Evolutionary conservation across 2,888 invertebrate genomes (phyloP), one percentile per base, ranked within the genome.

Genomic region (Drosophila histrio): DNA sequence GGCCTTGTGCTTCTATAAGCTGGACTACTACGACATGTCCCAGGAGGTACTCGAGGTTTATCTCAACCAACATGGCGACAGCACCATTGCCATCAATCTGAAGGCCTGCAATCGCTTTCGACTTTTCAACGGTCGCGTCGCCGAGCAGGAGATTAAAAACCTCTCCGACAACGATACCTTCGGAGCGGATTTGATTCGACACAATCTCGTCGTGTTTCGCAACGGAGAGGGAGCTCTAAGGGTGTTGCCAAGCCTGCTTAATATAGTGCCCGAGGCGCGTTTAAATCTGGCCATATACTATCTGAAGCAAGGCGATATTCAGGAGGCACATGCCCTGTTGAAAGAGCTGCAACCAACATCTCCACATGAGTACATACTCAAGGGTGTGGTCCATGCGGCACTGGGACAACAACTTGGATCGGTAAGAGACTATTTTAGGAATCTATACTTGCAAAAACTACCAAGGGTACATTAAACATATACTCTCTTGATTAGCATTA

Each of bases 1-100:
- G 60, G 99, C 99, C 0, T 92, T 99, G 13, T 99, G 99, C 90
- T 99, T 99, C 92, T 99, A 99, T 92, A 99, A 99, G 91, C 92
- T 99, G 87, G 99, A 99, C 92, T 99, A 98, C 91, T 99, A 98
- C 90, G 99, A 99, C 91, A 98, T 98, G 44, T 98, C 99, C 0
- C 98, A 99, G 92, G 99, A 99, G 92, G 97, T 98, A n/a, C 93
- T 99, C 11, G 96, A 97, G 19, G 95, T 97, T 19, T 99, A 99
- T 91, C 93, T 99, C 52, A 96, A 97, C 65, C 96, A 96, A 89
- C 96, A 95, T 91, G 95, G 97, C 2, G 98, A 98, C 83, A 99
- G 99, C 69, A 97, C 98, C 0, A 96, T 98, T 64, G 99, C 99
- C 0, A 95, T 97, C 22, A 99, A 99, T 93, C 93, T 99, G 58